A percentile compares a stretch with the other conserved stretches of the same genome.
These are phyloP conservation scores for Teleopsis dalmanni DNA, from an alignment of 1,140 invertebrate genomes.

Conservation along the genomic window DNA sequence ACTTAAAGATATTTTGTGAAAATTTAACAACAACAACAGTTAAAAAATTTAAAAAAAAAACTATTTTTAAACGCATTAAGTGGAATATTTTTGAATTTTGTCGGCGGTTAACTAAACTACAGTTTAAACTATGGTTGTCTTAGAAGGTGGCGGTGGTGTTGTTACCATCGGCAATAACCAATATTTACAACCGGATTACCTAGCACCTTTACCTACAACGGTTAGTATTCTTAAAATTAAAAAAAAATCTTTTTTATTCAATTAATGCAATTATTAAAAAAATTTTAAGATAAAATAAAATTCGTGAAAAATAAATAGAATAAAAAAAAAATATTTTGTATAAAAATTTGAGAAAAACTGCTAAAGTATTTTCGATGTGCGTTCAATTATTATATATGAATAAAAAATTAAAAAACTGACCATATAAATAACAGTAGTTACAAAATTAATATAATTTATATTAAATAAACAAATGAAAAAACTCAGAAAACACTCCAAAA, in stretches of 20 bases:
- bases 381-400: neutral
- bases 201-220: slow-evolving; percentile 83
- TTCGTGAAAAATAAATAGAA: neutral
- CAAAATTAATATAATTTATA: neutral
- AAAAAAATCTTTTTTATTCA: neutral
- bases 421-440: neutral
- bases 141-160: slow-evolving; percentile 79
- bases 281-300: neutral
- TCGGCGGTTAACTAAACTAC: too few species aligned
- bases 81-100: too few species aligned
- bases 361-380: neutral
- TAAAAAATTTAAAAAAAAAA: too few species aligned
- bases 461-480: neutral
- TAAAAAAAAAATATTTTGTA: neutral
- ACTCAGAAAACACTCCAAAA: neutral
- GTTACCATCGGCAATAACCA: slow-evolving; percentile 82
- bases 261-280: neutral
- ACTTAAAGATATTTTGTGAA: too few species aligned
- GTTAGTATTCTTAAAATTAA: slow-evolving; percentile 55
- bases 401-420: neutral
- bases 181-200: slow-evolving; percentile 88
- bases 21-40: too few species aligned
- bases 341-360: neutral
- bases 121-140: slow-evolving; percentile 91
- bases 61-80: too few species aligned